Conservation (phyloP, 1,140 invertebrate genomes). For the Pseudoatta argentina region DNA sequence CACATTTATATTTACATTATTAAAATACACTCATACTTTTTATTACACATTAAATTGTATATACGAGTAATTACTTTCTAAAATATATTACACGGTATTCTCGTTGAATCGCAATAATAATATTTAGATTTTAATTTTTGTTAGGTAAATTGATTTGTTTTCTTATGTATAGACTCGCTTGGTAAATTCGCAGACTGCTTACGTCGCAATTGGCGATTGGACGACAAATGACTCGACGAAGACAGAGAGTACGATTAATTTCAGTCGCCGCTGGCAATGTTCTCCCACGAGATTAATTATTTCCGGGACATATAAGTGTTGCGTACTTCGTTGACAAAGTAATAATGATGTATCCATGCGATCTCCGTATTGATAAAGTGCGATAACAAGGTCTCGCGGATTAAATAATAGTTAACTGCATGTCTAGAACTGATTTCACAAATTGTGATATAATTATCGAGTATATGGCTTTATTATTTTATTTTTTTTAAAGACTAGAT, state of each 20-base stretch:
- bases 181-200: conserved; percentile 10
- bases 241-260: conserved; percentile 67
- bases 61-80: background rate
- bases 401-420: conserved; percentile 18
- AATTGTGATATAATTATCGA: background rate
- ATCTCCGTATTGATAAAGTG: conserved; percentile 22
- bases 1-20: background rate
- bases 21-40: background rate
- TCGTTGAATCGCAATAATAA: background rate
- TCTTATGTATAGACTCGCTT: background rate
- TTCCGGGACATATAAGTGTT: conserved; percentile 64
- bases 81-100: conserved; percentile 9
- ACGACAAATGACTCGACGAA: conserved; percentile 43
- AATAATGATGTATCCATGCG: conserved; percentile 33
- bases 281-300: conserved; percentile 66
- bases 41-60: background rate
- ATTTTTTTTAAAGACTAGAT: background rate
- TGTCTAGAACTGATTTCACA: background rate
- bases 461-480: background rate
- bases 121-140: background rate
- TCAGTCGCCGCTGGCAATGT: conserved; percentile 49
- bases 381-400: conserved; percentile 14
- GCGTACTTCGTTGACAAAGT: conserved; percentile 37
- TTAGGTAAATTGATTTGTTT: background rate
- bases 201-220: background rate